Base-by-base conservation (phyloP, 2,888 invertebrate genomes). In the Oscheius sp. region DNA sequence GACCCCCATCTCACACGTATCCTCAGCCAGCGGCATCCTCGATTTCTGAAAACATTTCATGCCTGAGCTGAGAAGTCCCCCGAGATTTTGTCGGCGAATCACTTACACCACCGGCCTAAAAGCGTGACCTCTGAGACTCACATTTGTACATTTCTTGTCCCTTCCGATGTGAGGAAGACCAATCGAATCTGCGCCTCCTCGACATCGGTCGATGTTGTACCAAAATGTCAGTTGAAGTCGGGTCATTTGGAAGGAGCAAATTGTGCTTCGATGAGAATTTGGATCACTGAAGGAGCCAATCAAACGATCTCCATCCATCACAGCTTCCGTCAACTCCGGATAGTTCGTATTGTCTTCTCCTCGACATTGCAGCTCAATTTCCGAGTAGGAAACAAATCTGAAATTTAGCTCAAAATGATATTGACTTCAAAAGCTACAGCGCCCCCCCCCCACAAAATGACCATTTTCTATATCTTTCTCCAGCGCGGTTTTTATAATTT, bases 361-460 rank as follows among this genome's bases (percentile, higher is more conserved):
- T 5, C 82, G 79, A 64, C 89, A 89, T 71, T 87, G 82, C 17
- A 89, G 77, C 50, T 87, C 87, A 61, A 89, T 93, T 89, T 86
- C 89, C 2, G 86, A 85, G 79, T 89, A 89, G 1, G 88, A 88
- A 46, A 85, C 86, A 79, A 88, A 88, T 48, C 83, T 80, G 52
- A 65, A 82, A n/a, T n/a, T n/a, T n/a, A n/a, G n/a, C n/a, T n/a
- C n/a, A n/a, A n/a, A n/a, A n/a, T n/a, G n/a, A n/a, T n/a, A n/a
- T n/a, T n/a, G n/a, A n/a, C n/a, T n/a, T n/a, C n/a, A n/a, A n/a
- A n/a, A n/a, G n/a, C n/a, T n/a, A n/a, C n/a, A n/a, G n/a, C n/a
- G n/a, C n/a, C n/a, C n/a, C n/a, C n/a, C n/a, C n/a, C n/a, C n/a
- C n/a, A n/a, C n/a, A n/a, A n/a, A n/a, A n/a, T n/a, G n/a, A n/a